Evolutionary conservation across 2,113 vertebrate genomes (phyloP), one percentile per base, ranked within the genome.

Genomic region (Progne subis): DNA sequence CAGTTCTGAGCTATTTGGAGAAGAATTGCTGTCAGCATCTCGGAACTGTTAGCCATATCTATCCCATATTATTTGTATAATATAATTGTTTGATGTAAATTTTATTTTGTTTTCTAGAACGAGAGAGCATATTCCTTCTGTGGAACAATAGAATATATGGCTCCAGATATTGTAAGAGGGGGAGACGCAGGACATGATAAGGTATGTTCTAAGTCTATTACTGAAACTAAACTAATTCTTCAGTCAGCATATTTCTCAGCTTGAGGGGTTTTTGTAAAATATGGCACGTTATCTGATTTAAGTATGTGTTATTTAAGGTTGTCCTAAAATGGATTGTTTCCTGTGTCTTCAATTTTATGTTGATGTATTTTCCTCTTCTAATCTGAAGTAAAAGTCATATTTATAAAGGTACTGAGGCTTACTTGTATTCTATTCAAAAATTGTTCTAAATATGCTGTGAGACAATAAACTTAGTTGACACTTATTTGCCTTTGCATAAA

Each of bases 101-200:
- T 85, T 74, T 86, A 0, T 41, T 63, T 80, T 52, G 53, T 59
- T 87, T 90, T 63, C 71, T 97, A 98, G 99, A 98, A 98, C 31
- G 99, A 99, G 96, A 98, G 99, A 96, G 98, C 99, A 9, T 99
- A 99, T 97, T 99, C 99, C 24, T 98, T 99, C 75, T 99, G 99
- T 92, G 99, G 99, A 74, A 99, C 99, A 31, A 99, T 99, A 93
- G 99, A 99, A 94, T 99, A 99, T 88, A 99, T 99, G 99, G 99
- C 99, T 85, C 99, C 99, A 69, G 99, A 99, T 98, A 99, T 99
- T 82, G 98, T 99, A 82, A 98, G 98, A 97, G 99, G 99, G 44
- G 99, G 99, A 94, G 99, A 99, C 88, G 96, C 98, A 5, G 99
- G 99, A 88, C 99, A 99, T 68, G 99, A 99, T 97, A 99, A 99